Conservation (phyloP, 2,888 invertebrate genomes). For the Pseudococcus jackbeardsleyi region DNA sequence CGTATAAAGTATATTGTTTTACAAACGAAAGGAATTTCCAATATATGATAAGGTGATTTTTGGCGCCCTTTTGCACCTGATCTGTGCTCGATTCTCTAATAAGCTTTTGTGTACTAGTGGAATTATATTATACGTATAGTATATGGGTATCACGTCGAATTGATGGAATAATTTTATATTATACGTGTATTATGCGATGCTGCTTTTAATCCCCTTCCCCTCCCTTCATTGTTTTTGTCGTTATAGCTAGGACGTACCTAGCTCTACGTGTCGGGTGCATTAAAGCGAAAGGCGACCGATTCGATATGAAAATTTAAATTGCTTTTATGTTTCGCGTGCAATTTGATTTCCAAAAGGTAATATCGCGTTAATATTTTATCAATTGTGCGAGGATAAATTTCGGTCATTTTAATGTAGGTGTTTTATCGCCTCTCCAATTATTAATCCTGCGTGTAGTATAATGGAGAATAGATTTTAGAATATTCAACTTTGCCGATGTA, state of each 20-base stretch:
- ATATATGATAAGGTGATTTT: slow-evolving; percentile 42
- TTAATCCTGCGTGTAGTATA: slow-evolving; percentile 6
- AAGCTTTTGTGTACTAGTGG: slow-evolving; percentile 12
- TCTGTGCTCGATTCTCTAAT: neutral
- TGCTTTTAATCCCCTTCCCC: neutral
- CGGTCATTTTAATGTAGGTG: neutral
- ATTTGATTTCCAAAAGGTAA: slow-evolving; percentile 47
- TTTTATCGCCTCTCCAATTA: slow-evolving; percentile 17
- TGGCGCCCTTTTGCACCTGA: slow-evolving; percentile 38
- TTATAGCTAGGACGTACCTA: neutral
- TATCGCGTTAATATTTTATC: slow-evolving; percentile 41
- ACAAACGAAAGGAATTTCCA: slow-evolving; percentile 38
- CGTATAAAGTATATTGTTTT: neutral
- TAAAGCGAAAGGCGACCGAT: slow-evolving; percentile 24
- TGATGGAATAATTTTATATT: slow-evolving; percentile 26
- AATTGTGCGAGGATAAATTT: slow-evolving; percentile 5
- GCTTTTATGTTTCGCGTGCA: slow-evolving; percentile 31
- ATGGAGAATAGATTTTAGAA: slow-evolving; percentile 11
- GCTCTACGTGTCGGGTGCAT: neutral
- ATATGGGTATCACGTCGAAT: neutral
- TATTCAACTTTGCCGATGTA: neutral
- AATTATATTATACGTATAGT: neutral
- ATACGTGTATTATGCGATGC: neutral
- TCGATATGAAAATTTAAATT: slow-evolving; percentile 44
- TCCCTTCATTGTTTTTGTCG: neutral